phyloP scores from a whole-genome alignment of 30 jellyfish, hydroid and myxozoan genomes.

The Aurelia aurita region DNA sequence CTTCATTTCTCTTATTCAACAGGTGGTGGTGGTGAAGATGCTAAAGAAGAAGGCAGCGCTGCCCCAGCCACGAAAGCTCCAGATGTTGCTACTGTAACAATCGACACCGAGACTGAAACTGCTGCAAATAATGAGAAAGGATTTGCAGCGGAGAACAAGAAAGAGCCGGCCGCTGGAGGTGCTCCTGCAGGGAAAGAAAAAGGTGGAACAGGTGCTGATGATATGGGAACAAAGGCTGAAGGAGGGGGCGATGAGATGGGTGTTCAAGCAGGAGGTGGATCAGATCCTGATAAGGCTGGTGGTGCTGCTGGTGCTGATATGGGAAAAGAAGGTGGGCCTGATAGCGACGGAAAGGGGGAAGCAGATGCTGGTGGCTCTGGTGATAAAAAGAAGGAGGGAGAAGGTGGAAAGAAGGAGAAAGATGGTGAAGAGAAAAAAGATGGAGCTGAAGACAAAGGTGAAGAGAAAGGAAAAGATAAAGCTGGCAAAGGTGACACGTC shows the following conservation, averaged over 20 bases:
- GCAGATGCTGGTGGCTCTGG: slow-evolving; percentile 6
- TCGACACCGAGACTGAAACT: no score
- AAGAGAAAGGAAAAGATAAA: slow-evolving; percentile 19
- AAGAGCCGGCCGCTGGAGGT: no score
- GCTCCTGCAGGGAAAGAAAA: neutral
- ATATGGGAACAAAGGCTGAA: slow-evolving; percentile 14
- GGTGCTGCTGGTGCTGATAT: slow-evolving; percentile 9
- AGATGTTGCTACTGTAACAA: no score
- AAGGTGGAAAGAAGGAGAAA: neutral
- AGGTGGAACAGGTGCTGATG: neutral
- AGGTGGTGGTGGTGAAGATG: no score
- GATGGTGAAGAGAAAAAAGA: slow-evolving; percentile 17
- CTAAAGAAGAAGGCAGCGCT: no score
- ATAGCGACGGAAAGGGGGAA: neutral
- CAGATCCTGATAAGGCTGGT: slow-evolving; percentile 2
- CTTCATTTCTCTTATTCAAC: no score
- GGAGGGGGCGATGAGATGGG: slow-evolving; percentile 23
- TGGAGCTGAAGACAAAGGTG: slow-evolving; percentile 6
- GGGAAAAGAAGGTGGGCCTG: slow-evolving; percentile 15
- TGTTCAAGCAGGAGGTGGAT: slow-evolving; percentile 36
- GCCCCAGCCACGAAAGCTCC: no score
- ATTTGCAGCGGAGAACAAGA: no score
- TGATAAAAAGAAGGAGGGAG: neutral
- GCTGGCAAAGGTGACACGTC: slow-evolving; percentile 19
- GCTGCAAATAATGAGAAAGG: no score